Evolutionary conservation across 2,797 vertebrate species (phyloP), one percentile per base, ranked within the genome.

Genomic region (Denticeps clupeoides): DNA sequence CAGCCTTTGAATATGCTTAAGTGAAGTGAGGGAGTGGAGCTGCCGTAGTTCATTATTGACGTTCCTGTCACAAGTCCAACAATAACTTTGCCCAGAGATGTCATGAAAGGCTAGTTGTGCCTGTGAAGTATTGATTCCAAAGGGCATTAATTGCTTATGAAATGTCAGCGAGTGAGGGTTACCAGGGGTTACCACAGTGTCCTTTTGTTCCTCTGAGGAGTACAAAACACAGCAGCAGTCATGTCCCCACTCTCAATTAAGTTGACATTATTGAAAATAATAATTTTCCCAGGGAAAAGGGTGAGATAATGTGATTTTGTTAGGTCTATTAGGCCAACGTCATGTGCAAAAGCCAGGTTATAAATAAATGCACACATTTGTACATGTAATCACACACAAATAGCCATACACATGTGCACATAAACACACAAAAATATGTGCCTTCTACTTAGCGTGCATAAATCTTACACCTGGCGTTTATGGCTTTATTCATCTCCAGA

Each of bases 31-130:
- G 45, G 58, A 60, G 46, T 56, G 49, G 49, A 47, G 2, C 31
- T 35, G 53, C 50, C 58, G 69, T 69, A 62, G 57, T 70, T 75
- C 62, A 68, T 68, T 69, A 80, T 68, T 65, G 69, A 80, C 70
- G 58, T 53, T 47, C 10, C 62, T 70, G 68, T 68, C 71, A 61
- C 48, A 55, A 35, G 22, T 23, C 42, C 53, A 66, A 67, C 61
- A 55, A 50, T 46, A 47, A 22, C 29, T 65, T 19, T n/a, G 53
- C 62, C 63, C 56, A n/a, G 47, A 59, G 57, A 54, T 64, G 55
- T 65, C 52, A 64, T 75, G 68, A 65, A 61, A 71, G 62, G 49
- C 41, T 58, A 66, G 66, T 69, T 72, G 48, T 46, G 44, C 69
- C 54, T 51, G 25, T 41, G 53, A 42, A 12, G 31, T 56, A 73